A percentile compares a stretch with the other conserved stretches of the same genome.
Evolutionary conservation across 92 coral and sea anemone genomes (phyloP).

Genomic region (Paramuricea clavata): DNA sequence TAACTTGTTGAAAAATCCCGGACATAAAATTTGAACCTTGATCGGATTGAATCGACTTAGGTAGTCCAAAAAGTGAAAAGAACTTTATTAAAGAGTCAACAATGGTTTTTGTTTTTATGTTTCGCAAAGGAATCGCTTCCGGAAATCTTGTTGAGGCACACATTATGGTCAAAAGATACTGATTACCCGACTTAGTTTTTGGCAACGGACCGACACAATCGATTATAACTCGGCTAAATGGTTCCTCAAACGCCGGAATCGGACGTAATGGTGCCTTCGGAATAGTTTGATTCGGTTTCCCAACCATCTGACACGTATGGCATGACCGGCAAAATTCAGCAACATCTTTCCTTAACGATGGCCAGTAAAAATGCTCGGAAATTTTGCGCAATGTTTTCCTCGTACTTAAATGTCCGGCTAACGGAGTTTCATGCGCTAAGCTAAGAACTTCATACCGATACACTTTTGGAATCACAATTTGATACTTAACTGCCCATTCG

Average conservation of each 20-base stretch:
- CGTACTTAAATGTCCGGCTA: conserved; percentile 70
- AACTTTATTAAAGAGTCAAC: conserved; percentile 65
- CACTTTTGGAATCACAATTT: conserved; percentile 59
- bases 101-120: conserved; percentile 69
- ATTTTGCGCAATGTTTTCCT: conserved; percentile 68
- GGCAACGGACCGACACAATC: conserved; percentile 72
- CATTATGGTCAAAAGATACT: conserved; percentile 70
- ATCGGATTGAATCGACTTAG: conserved; percentile 72
- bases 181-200: conserved; percentile 65
- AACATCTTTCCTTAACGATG: conserved; percentile 51
- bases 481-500: conserved; percentile 63
- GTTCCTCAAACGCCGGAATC: conserved; percentile 67
- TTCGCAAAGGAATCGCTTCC: conserved; percentile 61
- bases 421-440: conserved; percentile 66
- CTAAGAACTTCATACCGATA: conserved; percentile 49
- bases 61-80: conserved; percentile 68
- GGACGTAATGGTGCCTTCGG: conserved; percentile 72
- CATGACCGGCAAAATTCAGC: conserved; percentile 63
- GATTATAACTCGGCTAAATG: conserved; percentile 61
- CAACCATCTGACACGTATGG: conserved; percentile 64
- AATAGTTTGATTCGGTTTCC: conserved; percentile 58
- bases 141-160: conserved; percentile 64
- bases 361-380: conserved; percentile 66
- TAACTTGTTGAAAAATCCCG: conserved; percentile 74
- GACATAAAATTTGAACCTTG: conserved; percentile 81